phyloP scores from a whole-genome alignment of 2,797 vertebrate genomes.

The Acrossocheilus fasciatus region DNA sequence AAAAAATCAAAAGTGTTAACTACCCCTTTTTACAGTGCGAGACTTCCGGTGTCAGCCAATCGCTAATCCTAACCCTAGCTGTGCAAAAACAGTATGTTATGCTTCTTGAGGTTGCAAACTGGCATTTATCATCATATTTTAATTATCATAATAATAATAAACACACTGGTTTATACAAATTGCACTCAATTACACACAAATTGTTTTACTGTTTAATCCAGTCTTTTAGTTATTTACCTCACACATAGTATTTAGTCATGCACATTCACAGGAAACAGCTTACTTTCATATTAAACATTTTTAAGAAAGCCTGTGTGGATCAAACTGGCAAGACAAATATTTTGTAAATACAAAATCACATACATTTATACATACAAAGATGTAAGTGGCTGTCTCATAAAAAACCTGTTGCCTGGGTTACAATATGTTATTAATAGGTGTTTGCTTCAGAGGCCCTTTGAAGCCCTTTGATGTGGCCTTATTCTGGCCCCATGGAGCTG shows the following conservation, averaged over 20 bases:
- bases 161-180: neutral
- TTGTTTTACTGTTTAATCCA: neutral
- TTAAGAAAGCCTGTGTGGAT: neutral
- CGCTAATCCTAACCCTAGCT: neutral
- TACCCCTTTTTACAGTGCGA: neutral
- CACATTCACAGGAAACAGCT: neutral
- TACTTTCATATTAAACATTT: neutral
- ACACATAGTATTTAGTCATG: neutral
- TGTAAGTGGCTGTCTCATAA: neutral
- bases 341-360: neutral
- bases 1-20: neutral
- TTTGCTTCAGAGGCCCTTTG: conserved; percentile 62
- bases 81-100: neutral
- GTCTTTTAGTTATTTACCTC: neutral
- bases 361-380: conserved; percentile 9
- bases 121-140: neutral
- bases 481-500: conserved; percentile 50
- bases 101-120: neutral
- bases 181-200: neutral
- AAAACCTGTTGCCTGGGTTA: conserved; percentile 35
- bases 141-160: neutral
- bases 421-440: conserved; percentile 55
- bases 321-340: neutral
- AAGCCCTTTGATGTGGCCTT: conserved; percentile 63
- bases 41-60: neutral